Evolutionary conservation across 2,888 invertebrate species (phyloP), one percentile per base, ranked within the genome.

Genomic region (Barypeithes pellucidus): DNA sequence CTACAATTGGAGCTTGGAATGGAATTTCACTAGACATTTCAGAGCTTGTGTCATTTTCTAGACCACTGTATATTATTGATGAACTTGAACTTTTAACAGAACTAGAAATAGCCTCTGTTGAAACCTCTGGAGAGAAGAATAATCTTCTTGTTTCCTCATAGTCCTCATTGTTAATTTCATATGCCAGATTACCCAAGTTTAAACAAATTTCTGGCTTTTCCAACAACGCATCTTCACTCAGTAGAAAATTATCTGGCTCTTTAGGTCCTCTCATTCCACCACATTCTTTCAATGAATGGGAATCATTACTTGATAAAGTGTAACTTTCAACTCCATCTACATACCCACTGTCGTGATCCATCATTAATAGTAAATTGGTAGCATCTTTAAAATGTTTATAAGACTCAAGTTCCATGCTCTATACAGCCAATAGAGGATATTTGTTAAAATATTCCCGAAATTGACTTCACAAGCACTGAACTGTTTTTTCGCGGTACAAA

Each of bases 321-420:
- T 20, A 69, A 62, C 52, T 62, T 45, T 70, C 70, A 3, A 16
- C 60, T 20, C 61, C 72, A 36, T 75, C 75, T 22, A 69, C 70
- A 61, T 85, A 86, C 0, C 86, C 86, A 78, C 85, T 85, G 77
- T 86, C 86, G 73, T 83, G 81, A 76, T 85, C 85, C 79, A 84
- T 81, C 67, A 66, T 70, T 61, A 74, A 43, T n/a, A 74, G 67
- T 45, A 74, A 61, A 45, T 70, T 74, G 2, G 74, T 74, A 65
- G 69, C 70, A 67, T 74, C 73, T 50, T 57, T 74, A 59, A 67
- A 74, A 47, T 70, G 70, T 41, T 74, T 70, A 20, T 52, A 3
- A 39, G 66, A 74, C 66, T 74, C 70, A 18, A 66, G 45, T 74
- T 74, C 73, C 73, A 74, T 74, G 41, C 73, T 74, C 47, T 57